Conservation (phyloP, 1,140 invertebrate species). For the Mactra quadrangularis region DNA sequence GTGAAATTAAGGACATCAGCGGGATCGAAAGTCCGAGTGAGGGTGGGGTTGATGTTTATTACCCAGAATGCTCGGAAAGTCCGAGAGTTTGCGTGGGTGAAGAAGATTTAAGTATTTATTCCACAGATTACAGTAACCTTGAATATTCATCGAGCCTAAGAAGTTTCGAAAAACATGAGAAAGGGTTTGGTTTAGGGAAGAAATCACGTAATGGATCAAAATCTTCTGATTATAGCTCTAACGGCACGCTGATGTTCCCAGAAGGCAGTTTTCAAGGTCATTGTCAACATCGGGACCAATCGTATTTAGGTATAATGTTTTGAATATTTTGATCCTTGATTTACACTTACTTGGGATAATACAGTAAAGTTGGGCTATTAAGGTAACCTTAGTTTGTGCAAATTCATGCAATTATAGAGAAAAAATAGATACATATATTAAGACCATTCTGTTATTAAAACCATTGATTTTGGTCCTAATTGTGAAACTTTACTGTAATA, state of each 20-base stretch:
- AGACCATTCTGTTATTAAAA: too few species aligned
- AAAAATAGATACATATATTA: too few species aligned
- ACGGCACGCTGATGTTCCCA: slow-evolving; percentile 61
- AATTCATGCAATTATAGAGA: too few species aligned
- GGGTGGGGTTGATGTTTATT: slow-evolving; percentile 22
- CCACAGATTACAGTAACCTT: slow-evolving; percentile 38
- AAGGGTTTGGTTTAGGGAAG: slow-evolving; percentile 34
- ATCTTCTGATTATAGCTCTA: slow-evolving; percentile 57
- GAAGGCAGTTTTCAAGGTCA: slow-evolving; percentile 77
- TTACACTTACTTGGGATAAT: too few species aligned
- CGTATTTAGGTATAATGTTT: slow-evolving; percentile 70
- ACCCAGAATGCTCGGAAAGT: slow-evolving; percentile 12
- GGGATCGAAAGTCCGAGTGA: too few species aligned
- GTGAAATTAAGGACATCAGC: too few species aligned
- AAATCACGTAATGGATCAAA: slow-evolving; percentile 53
- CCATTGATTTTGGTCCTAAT: too few species aligned
- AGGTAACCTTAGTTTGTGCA: too few species aligned
- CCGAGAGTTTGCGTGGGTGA: background rate
- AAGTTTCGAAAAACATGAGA: slow-evolving; percentile 61
- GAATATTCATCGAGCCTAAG: slow-evolving; percentile 42
- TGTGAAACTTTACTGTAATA: too few species aligned
- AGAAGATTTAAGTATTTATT: background rate
- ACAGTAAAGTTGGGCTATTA: too few species aligned
- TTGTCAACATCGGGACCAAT: slow-evolving; percentile 76
- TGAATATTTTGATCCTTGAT: too few species aligned